Evolutionary conservation across 2,797 vertebrate species (phyloP), one percentile per base, ranked within the genome.

Genomic region (Bufotes viridis): DNA sequence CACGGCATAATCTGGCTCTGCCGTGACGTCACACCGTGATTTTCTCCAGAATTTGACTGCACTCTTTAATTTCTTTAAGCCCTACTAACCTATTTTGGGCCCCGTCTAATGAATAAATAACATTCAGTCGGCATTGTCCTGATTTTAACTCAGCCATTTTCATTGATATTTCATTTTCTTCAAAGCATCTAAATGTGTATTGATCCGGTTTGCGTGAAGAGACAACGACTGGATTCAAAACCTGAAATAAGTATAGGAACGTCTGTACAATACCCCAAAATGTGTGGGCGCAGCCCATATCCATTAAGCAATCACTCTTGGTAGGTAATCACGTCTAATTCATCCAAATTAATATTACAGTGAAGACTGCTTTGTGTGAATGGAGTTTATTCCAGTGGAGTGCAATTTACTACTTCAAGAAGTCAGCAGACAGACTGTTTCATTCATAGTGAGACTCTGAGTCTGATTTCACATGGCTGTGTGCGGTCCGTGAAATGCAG

Each of bases 81-180:
- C 53, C 74, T 42, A 61, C 80, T 83, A 83, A 86, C 72, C 88
- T 89, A 89, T 87, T 89, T 89, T 82, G 60, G 88, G 42, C 70
- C 84, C 12, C 15, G 18, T 20, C 53, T 89, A 89, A 89, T 87
- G 80, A 89, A 89, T 89, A 87, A 86, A 89, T 89, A 83, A 89
- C 78, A 78, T 82, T 57, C 80, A 72, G 76, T 82, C 84, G 29
- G 53, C 70, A 18, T 78, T 82, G 60, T 42, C 49, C 70, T 86
- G 79, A 81, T 82, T 60, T 69, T 82, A 69, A 86, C 58, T 65
- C 67, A 80, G 74, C 20, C 65, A 63, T 29, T 57, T 82, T 81
- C 84, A 87, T 86, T 83, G 84, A 89, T 83, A 74, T 86, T 88
- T 70, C 53, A 88, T 84, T 81, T 86, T n/a, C 78, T 82, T 89